Evolutionary conservation across 2,888 invertebrate species (phyloP).

Genomic region (Teinopalpus imperialis): DNA sequence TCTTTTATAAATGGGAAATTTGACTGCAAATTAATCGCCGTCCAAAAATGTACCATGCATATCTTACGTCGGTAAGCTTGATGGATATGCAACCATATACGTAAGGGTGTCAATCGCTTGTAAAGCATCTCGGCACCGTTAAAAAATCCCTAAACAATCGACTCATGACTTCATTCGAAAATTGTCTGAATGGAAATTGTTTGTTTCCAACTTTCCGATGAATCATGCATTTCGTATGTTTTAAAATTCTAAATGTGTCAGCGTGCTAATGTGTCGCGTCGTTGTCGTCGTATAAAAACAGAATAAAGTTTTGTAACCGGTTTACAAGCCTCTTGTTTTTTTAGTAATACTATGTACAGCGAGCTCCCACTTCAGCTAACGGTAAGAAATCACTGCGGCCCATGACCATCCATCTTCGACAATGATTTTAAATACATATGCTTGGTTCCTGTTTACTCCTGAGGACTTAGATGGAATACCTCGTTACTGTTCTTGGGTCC

Average conservation of each 20-base stretch:
- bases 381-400: too few relatives aligned
- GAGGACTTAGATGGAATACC: too few relatives aligned
- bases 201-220: conserved; percentile 12
- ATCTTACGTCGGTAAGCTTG: conserved; percentile 9
- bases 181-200: conserved; percentile 20
- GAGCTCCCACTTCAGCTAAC: too few relatives aligned
- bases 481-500: too few relatives aligned
- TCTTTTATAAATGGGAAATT: neutral
- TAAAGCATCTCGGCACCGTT: conserved; percentile 26
- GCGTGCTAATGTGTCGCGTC: neutral
- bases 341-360: too few relatives aligned
- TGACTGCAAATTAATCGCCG: too few relatives aligned
- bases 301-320: neutral
- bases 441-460: too few relatives aligned
- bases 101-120: conserved; percentile 32
- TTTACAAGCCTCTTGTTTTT: too few relatives aligned
- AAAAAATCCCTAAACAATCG: conserved; percentile 28
- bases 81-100: conserved; percentile 28
- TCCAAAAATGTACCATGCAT: neutral
- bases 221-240: conserved; percentile 16
- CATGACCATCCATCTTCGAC: too few relatives aligned
- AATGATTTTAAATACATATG: too few relatives aligned
- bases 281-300: neutral
- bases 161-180: conserved; percentile 30
- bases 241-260: conserved; percentile 20